A percentile compares a stretch with the other conserved stretches of the same genome.
These are phyloP conservation scores for Aporophyla nigra DNA, from an alignment of 2,888 invertebrate genomes.

Conservation along the genomic window DNA sequence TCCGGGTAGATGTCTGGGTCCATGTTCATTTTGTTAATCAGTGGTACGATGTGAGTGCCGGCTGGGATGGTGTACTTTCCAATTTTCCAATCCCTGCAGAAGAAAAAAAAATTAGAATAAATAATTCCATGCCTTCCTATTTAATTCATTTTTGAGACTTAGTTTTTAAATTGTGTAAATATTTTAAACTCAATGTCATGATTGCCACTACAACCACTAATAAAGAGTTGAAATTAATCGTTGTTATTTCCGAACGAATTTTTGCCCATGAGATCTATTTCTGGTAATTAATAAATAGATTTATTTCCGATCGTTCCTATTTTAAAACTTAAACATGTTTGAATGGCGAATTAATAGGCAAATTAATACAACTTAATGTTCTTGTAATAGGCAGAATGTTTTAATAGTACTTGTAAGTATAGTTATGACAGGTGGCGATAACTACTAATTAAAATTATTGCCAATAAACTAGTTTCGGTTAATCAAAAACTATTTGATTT, in stretches of 20 bases:
- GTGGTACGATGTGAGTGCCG: conserved; percentile 94
- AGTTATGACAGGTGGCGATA: conserved; percentile 28
- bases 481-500: conserved; percentile 37
- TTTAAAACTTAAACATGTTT: neutral
- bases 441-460: conserved; percentile 19
- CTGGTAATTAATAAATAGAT: neutral
- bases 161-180: too few species aligned
- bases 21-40: conserved; percentile 96
- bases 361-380: conserved; percentile 9
- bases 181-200: too few species aligned
- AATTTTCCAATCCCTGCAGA: conserved; percentile 93
- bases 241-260: neutral
- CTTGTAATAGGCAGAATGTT: conserved; percentile 25
- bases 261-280: neutral
- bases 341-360: neutral
- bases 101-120: neutral
- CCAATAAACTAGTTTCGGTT: conserved; percentile 33
- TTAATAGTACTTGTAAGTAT: conserved; percentile 7
- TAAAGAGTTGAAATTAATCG: neutral
- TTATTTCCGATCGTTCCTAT: neutral
- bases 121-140: too few species aligned
- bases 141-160: too few species aligned
- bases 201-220: too few species aligned
- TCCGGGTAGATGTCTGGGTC: conserved; percentile 95
- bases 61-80: conserved; percentile 94